Evolutionary conservation across 2,888 invertebrate genomes (phyloP).

Genomic region (Acleris laterana): DNA sequence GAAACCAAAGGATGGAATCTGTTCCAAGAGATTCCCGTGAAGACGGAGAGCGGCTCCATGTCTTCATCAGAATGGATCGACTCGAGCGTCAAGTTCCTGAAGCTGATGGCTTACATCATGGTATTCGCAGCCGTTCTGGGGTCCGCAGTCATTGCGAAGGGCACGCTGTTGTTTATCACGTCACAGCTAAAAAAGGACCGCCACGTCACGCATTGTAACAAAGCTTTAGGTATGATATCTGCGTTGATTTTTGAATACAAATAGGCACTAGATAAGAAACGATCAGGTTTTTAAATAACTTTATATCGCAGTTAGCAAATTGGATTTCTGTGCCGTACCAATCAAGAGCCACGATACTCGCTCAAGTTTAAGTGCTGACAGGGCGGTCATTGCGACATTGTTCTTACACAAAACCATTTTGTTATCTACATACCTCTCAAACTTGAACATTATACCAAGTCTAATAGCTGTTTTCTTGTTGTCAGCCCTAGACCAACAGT

Average conservation of each 20-base stretch:
- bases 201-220: constrained; percentile 85
- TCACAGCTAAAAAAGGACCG: constrained; percentile 86
- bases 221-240: constrained; percentile 59
- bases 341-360: too few species aligned
- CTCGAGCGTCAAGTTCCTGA: constrained; percentile 85
- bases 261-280: too few species aligned
- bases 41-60: constrained; percentile 88
- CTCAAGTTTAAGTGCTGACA: too few species aligned
- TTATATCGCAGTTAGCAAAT: background rate
- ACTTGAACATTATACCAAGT: background rate
- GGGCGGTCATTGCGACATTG: too few species aligned
- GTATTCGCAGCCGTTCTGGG: constrained; percentile 87
- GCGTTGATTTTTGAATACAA: background rate
- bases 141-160: constrained; percentile 89
- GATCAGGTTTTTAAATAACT: too few species aligned
- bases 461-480: constrained; percentile 31
- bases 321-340: too few species aligned
- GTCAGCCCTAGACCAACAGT: constrained; percentile 86
- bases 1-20: constrained; percentile 90
- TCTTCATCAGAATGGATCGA: constrained; percentile 86
- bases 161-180: constrained; percentile 88
- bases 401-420: too few species aligned
- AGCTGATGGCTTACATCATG: constrained; percentile 87
- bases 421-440: background rate
- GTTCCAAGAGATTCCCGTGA: constrained; percentile 89